Percentiles rank a stretch among this genome's conserved stretches.
These are phyloP conservation scores for Alcedo atthis DNA, from an alignment of 2,797 vertebrate species.

Conservation along the genomic window DNA sequence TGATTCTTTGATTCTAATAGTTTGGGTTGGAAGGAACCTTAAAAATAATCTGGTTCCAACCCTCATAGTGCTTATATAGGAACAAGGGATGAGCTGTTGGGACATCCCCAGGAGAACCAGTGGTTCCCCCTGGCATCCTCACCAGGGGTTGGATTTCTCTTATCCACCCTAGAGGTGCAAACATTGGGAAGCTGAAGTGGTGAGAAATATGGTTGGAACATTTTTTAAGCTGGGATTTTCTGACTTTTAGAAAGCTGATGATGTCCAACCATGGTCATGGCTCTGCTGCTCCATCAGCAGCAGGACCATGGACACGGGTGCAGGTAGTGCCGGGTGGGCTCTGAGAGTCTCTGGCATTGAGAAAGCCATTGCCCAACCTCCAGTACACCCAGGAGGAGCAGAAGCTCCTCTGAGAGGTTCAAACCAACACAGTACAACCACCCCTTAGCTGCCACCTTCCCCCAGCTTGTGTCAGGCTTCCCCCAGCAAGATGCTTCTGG, in stretches of 20 bases:
- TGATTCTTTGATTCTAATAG: neutral
- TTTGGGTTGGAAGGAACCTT: neutral
- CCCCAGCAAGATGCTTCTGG: neutral
- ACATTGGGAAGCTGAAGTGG: neutral
- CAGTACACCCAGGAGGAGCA: neutral
- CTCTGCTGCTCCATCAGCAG: neutral
- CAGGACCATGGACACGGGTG: rapidly evolving
- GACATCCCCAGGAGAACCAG: neutral
- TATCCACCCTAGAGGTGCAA: neutral
- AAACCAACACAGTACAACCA: neutral
- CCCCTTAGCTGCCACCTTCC: neutral
- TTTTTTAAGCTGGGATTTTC: neutral
- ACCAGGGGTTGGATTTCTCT: neutral
- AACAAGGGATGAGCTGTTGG: rapidly evolving
- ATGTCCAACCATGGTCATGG: rapidly evolving
- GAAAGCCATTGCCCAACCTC: neutral
- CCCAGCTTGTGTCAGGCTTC: neutral
- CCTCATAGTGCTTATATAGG: neutral
- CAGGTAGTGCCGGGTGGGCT: neutral
- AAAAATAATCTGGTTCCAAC: neutral
- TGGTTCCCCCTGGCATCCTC: too few relatives aligned
- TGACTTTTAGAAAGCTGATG: neutral
- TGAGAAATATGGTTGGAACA: neutral
- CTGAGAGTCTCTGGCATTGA: neutral
- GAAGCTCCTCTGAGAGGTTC: neutral